Percentiles rank a stretch among this genome's conserved stretches.
phyloP scores from a whole-genome alignment of 2,113 vertebrate genomes.

The Daubentonia madagascariensis region DNA sequence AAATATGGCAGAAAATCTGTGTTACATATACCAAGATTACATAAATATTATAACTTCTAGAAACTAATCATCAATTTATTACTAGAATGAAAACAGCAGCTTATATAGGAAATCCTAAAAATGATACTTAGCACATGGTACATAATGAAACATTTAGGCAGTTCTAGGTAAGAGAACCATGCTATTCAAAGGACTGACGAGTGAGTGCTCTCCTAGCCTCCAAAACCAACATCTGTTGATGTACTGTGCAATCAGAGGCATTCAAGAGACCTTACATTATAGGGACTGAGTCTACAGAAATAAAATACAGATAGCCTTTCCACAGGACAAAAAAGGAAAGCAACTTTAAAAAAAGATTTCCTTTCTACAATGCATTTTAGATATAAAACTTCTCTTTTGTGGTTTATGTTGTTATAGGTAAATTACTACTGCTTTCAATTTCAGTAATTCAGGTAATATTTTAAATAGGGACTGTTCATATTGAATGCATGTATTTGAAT shows the following conservation, averaged over 20 bases:
- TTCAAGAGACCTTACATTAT: not conserved
- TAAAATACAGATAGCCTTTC: not conserved
- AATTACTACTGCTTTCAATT: not conserved
- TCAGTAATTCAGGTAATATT: not conserved
- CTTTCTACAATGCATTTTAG: not conserved
- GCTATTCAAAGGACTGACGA: constrained; percentile 14
- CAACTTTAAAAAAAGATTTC: not conserved
- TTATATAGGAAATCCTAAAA: not conserved
- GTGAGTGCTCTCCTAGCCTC: not conserved
- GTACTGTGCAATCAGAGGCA: not conserved
- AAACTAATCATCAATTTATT: constrained; percentile 39
- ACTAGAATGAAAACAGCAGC: constrained; percentile 35
- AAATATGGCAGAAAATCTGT: not conserved
- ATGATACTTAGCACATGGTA: not conserved
- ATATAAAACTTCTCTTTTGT: not conserved
- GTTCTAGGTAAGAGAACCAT: not conserved
- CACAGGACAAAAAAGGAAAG: not conserved
- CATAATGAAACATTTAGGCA: constrained; percentile 25
- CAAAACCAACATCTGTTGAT: constrained; percentile 17
- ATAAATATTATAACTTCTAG: not conserved
- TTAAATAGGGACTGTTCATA: not conserved
- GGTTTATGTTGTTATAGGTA: not conserved
- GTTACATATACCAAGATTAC: not conserved
- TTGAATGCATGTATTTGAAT: not conserved
- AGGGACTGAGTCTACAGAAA: not conserved